These are phyloP conservation scores for Sciaenops ocellatus DNA, from an alignment of 2,797 vertebrate genomes.

Conservation along the genomic window DNA sequence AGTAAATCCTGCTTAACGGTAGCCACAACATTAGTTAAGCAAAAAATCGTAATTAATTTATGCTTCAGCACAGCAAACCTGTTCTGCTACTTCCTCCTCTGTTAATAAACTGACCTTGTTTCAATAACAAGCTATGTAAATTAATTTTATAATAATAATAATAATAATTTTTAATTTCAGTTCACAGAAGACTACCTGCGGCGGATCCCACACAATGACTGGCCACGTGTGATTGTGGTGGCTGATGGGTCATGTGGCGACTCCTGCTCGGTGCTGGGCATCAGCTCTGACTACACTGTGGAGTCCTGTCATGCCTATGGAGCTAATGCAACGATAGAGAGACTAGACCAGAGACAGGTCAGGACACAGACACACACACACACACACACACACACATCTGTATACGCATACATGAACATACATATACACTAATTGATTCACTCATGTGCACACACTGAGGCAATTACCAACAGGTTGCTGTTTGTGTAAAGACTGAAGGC, in stretches of 20 bases:
- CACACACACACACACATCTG: background rate
- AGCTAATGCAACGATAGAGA: conserved; percentile 84
- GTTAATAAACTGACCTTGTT: background rate
- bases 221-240: conserved; percentile 82
- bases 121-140: background rate
- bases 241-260: conserved; percentile 85
- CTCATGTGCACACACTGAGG: conserved; percentile 28
- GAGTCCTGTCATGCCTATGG: conserved; percentile 87
- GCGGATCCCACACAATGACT: conserved; percentile 76
- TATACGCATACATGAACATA: background rate
- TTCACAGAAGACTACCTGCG: conserved; percentile 84
- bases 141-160: too few relatives aligned
- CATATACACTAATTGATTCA: conserved; percentile 15
- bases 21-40: background rate
- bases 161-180: conserved; percentile 44
- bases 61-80: background rate
- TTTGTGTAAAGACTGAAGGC: conserved; percentile 52
- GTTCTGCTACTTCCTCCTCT: background rate
- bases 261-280: conserved; percentile 85
- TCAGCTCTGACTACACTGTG: conserved; percentile 85
- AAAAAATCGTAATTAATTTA: background rate
- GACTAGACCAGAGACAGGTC: conserved; percentile 87
- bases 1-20: background rate
- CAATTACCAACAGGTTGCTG: conserved; percentile 37
- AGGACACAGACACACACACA: conserved; percentile 26